A percentile compares a stretch with the other conserved stretches of the same genome.
These are phyloP conservation scores for Glaucopsyche alexis DNA, from an alignment of 2,888 invertebrate genomes.

Conservation along the genomic window DNA sequence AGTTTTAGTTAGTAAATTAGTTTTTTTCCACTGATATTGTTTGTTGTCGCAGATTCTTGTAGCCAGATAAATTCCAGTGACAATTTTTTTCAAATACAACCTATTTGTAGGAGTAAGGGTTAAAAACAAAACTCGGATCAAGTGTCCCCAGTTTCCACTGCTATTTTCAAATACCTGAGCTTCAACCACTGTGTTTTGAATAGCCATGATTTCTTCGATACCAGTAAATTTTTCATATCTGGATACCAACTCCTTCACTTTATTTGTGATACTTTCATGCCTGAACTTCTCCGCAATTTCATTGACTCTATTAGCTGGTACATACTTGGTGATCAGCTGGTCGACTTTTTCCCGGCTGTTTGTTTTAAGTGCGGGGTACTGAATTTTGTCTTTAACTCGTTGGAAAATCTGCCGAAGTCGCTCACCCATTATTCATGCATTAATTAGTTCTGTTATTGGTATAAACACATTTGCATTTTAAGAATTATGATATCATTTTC, in stretches of 20 bases:
- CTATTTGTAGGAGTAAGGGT: too few species aligned
- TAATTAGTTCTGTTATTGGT: constrained; percentile 42
- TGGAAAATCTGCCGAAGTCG: constrained; percentile 63
- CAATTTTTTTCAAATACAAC: too few species aligned
- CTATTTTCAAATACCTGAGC: constrained; percentile 72
- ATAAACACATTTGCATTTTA: constrained; percentile 44
- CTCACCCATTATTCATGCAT: constrained; percentile 71
- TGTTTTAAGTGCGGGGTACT: constrained; percentile 51
- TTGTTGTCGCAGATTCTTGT: too few species aligned
- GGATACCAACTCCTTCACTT: constrained; percentile 71
- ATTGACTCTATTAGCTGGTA: constrained; percentile 56
- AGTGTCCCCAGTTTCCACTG: too few species aligned
- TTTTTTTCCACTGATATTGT: too few species aligned
- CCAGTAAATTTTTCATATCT: constrained; percentile 88
- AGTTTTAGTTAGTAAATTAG: too few species aligned
- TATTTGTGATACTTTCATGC: constrained; percentile 54
- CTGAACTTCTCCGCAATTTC: constrained; percentile 68
- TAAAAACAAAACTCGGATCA: too few species aligned
- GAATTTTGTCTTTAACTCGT: constrained; percentile 61
- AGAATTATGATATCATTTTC: constrained; percentile 44
- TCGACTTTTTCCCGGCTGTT: constrained; percentile 63
- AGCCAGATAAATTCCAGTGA: too few species aligned
- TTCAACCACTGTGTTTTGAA: constrained; percentile 86
- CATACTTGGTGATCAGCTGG: constrained; percentile 62
- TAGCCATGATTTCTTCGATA: constrained; percentile 86